phyloP scores from a whole-genome alignment of 2,888 invertebrate species.

The Caenorhabditis panamensis region DNA sequence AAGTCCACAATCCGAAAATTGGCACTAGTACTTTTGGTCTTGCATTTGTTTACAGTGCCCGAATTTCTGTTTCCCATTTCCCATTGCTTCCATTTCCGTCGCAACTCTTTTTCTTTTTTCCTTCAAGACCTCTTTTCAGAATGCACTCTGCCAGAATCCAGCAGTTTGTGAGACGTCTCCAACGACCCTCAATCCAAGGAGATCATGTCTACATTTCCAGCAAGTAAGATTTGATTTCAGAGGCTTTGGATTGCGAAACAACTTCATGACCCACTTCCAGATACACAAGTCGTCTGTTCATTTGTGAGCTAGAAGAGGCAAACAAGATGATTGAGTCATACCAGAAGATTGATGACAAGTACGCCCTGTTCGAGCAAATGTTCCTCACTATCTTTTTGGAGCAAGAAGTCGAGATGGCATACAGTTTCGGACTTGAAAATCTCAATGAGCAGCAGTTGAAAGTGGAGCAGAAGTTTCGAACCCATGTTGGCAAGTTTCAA shows the following conservation, averaged over 20 bases:
- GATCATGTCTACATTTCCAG: slow-evolving; percentile 61
- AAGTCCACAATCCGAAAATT: slow-evolving; percentile 51
- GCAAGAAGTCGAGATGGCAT: slow-evolving; percentile 76
- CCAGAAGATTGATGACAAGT: slow-evolving; percentile 76
- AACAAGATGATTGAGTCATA: slow-evolving; percentile 73
- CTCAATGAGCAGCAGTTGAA: slow-evolving; percentile 73
- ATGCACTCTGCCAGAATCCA: slow-evolving; percentile 62
- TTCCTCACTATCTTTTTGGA: slow-evolving; percentile 76
- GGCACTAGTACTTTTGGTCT: slow-evolving; percentile 19
- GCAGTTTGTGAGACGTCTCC: slow-evolving; percentile 57
- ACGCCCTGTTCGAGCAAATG: slow-evolving; percentile 75
- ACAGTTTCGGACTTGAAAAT: slow-evolving; percentile 74
- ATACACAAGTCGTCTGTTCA: slow-evolving; percentile 73
- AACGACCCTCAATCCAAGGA: slow-evolving; percentile 50
- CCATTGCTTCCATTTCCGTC: too few relatives aligned
- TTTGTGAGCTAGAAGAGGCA: slow-evolving; percentile 76
- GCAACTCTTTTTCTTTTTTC: slow-evolving; percentile 20
- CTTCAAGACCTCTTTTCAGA: slow-evolving; percentile 3
- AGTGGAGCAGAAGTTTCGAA: slow-evolving; percentile 70
- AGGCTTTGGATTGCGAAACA: too few relatives aligned
- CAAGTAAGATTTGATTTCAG: slow-evolving; percentile 53
- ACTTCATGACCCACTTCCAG: slow-evolving; percentile 26
- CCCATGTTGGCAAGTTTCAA: slow-evolving; percentile 78
- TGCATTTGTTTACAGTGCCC: slow-evolving; percentile 32
- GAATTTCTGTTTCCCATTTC: too few relatives aligned